These are phyloP conservation scores for Elmis aenea DNA, from an alignment of 2,888 invertebrate genomes.

Conservation along the genomic window DNA sequence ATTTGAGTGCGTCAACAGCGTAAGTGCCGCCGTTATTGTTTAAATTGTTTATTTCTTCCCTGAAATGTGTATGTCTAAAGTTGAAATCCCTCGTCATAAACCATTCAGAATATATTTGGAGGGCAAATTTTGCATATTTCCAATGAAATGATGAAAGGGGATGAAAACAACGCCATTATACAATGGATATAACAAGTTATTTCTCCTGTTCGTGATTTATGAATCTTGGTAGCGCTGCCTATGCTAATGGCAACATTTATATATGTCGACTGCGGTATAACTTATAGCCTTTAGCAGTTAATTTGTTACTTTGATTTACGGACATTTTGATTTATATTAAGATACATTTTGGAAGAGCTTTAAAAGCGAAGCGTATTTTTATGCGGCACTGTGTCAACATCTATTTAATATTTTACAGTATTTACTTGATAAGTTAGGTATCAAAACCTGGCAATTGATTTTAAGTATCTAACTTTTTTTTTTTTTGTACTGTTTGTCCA, in stretches of 20 bases:
- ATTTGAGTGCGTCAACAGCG: too few relatives aligned
- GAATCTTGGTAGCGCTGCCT: constrained; percentile 45
- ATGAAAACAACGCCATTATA: constrained; percentile 48
- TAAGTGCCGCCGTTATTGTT: too few relatives aligned
- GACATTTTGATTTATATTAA: constrained; percentile 36
- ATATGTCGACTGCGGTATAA: constrained; percentile 43
- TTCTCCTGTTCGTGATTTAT: constrained; percentile 48
- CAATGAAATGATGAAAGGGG: constrained; percentile 32
- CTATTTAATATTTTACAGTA: neutral
- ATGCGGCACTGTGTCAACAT: neutral
- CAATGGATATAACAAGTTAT: constrained; percentile 47
- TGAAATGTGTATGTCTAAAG: too few relatives aligned
- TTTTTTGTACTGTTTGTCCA: too few relatives aligned
- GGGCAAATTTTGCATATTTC: constrained; percentile 38
- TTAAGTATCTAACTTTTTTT: too few relatives aligned
- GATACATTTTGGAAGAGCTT: too few relatives aligned
- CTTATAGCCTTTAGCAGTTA: constrained; percentile 47
- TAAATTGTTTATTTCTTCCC: too few relatives aligned
- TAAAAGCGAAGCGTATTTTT: too few relatives aligned
- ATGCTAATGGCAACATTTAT: constrained; percentile 49
- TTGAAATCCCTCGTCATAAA: too few relatives aligned
- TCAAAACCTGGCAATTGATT: too few relatives aligned
- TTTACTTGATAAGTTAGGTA: too few relatives aligned
- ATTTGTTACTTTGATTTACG: constrained; percentile 50
- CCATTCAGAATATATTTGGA: too few relatives aligned